Percentiles rank a stretch among this genome's conserved stretches.
These are phyloP conservation scores for Scopus umbretta DNA, from an alignment of 2,113 vertebrate genomes.

Conservation along the genomic window DNA sequence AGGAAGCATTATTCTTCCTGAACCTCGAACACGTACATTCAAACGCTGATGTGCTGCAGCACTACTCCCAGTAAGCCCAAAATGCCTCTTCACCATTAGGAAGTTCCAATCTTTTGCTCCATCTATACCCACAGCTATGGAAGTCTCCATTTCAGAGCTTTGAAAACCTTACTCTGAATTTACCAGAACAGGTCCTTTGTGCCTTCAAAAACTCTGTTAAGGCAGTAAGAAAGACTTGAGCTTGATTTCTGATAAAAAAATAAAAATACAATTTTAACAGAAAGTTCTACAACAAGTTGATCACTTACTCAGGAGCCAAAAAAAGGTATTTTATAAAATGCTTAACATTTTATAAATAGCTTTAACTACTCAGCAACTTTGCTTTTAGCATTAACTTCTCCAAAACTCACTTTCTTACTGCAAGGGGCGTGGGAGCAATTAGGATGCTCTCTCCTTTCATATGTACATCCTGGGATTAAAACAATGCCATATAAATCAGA, in stretches of 20 bases:
- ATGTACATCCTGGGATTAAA: not conserved
- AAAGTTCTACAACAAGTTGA: not conserved
- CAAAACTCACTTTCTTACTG: not conserved
- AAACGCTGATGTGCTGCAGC: not conserved
- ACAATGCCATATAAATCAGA: not conserved
- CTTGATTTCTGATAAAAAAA: not conserved
- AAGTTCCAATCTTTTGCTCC: not conserved
- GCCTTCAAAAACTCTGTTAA: not conserved
- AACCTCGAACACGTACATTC: not conserved
- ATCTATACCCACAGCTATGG: not conserved
- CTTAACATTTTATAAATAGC: not conserved
- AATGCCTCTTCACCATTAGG: not conserved
- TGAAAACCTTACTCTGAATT: not conserved
- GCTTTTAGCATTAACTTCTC: not conserved
- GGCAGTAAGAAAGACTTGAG: not conserved
- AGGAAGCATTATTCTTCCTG: not conserved
- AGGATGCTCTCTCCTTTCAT: not conserved
- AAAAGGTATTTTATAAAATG: not conserved
- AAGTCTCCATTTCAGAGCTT: not conserved
- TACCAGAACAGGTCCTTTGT: not conserved
- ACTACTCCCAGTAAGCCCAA: not conserved
- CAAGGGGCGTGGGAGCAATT: not conserved
- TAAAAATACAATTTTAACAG: not conserved
- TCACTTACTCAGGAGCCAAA: not conserved
- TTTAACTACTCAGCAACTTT: not conserved